These are phyloP conservation scores for Meteorus cinctellus DNA, from an alignment of 2,888 invertebrate species.

Conservation along the genomic window DNA sequence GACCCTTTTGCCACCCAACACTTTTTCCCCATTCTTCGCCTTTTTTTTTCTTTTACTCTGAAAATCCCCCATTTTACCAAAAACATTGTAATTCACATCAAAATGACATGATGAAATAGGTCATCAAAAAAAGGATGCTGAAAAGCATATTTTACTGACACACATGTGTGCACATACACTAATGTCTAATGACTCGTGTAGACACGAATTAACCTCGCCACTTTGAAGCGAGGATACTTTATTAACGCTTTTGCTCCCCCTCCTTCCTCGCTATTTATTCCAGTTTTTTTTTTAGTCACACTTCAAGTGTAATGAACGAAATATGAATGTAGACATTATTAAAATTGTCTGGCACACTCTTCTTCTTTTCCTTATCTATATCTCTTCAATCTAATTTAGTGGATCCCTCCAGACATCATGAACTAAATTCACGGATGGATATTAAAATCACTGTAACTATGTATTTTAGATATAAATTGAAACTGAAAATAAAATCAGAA, in stretches of 20 bases:
- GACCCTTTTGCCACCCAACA: constrained; percentile 26
- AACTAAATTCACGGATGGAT: neutral
- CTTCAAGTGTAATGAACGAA: neutral
- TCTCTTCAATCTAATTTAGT: neutral
- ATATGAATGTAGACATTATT: neutral
- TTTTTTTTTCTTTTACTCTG: constrained; percentile 1
- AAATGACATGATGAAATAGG: constrained; percentile 27
- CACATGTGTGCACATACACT: neutral
- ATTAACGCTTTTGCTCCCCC: neutral
- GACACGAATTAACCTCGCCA: constrained; percentile 29
- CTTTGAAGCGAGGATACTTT: constrained; percentile 33
- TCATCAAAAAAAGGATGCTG: constrained; percentile 31
- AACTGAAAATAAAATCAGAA: neutral
- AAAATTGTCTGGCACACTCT: neutral
- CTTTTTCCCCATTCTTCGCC: constrained; percentile 5
- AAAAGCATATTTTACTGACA: neutral
- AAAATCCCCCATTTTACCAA: constrained; percentile 1
- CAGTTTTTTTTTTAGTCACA: neutral
- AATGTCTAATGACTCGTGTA: constrained; percentile 31
- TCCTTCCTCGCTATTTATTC: neutral
- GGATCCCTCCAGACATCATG: neutral
- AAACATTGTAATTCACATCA: constrained; percentile 30
- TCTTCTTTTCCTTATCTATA: neutral
- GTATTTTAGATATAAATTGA: neutral
- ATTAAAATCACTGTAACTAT: neutral